phyloP scores from a whole-genome alignment of 2,888 invertebrate species.

The Melinopterus prodromus region DNA sequence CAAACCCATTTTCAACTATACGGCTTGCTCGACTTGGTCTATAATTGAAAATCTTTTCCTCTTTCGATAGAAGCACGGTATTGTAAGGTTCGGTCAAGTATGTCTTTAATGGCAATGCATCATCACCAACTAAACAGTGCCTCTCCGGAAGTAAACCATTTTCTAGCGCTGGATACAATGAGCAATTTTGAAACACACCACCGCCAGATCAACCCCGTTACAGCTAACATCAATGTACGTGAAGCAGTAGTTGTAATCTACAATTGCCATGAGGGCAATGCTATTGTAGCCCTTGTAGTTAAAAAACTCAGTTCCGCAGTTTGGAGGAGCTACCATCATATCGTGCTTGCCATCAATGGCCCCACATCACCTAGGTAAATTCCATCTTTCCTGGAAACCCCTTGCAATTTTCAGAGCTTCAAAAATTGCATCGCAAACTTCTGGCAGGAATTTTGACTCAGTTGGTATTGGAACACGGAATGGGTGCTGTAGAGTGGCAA shows the following conservation, averaged over 20 bases:
- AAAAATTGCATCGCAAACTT: not conserved
- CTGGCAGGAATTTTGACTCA: constrained; percentile 35
- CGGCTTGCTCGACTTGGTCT: constrained; percentile 27
- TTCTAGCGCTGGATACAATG: no score
- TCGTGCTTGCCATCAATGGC: constrained; percentile 26
- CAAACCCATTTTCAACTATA: constrained; percentile 33
- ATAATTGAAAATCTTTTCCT: constrained; percentile 27
- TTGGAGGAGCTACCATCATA: constrained; percentile 23
- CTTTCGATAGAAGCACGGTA: not conserved
- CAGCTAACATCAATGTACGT: not conserved
- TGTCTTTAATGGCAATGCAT: constrained; percentile 50
- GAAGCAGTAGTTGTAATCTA: constrained; percentile 8
- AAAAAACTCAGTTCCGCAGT: constrained; percentile 22
- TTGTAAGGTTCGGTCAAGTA: constrained; percentile 31
- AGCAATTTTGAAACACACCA: no score
- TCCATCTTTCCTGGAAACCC: constrained; percentile 19
- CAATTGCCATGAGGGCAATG: not conserved
- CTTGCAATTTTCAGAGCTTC: no score
- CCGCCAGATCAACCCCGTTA: no score
- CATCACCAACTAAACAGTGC: constrained; percentile 45
- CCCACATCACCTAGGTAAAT: constrained; percentile 26
- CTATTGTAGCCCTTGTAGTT: constrained; percentile 24
- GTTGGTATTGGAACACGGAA: constrained; percentile 41
- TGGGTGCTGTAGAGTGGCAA: constrained; percentile 43
- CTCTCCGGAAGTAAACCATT: no score